These are phyloP conservation scores for Drosophila obscura DNA, from an alignment of 1,140 invertebrate genomes.

Conservation along the genomic window DNA sequence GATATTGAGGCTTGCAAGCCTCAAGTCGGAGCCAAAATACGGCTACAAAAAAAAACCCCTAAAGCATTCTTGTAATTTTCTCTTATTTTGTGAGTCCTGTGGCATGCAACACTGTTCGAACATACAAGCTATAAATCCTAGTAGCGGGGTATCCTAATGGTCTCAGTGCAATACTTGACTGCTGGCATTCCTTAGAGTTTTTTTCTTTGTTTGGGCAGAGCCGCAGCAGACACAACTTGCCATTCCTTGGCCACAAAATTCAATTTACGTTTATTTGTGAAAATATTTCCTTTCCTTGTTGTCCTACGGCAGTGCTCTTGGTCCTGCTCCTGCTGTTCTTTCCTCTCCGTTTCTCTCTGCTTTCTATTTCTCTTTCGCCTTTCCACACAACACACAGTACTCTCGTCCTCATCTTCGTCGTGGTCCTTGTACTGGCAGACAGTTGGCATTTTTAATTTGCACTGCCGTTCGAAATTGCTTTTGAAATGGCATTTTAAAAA, in stretches of 20 bases:
- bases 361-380: constrained; percentile 27
- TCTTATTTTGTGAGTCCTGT: no score
- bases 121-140: no score
- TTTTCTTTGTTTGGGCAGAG: constrained; percentile 21
- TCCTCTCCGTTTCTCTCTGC: constrained; percentile 3
- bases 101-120: no score
- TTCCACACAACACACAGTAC: background rate
- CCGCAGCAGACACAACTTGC: constrained; percentile 24
- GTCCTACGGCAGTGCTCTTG: background rate
- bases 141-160: no score
- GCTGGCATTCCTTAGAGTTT: constrained; percentile 15
- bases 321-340: background rate
- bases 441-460: constrained; percentile 60
- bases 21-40: no score
- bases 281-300: constrained; percentile 41
- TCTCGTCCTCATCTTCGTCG: background rate
- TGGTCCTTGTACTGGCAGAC: constrained; percentile 17
- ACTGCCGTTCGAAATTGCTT: constrained; percentile 55
- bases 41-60: no score
- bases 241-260: constrained; percentile 51
- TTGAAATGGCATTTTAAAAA: constrained; percentile 77
- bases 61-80: no score
- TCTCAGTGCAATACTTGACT: no score
- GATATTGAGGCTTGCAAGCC: no score
- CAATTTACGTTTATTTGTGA: constrained; percentile 65